Percentiles rank a stretch among this genome's conserved stretches.
Evolutionary conservation across 2,113 vertebrate species (phyloP).

Genomic region (Emydocephalus ijimae): DNA sequence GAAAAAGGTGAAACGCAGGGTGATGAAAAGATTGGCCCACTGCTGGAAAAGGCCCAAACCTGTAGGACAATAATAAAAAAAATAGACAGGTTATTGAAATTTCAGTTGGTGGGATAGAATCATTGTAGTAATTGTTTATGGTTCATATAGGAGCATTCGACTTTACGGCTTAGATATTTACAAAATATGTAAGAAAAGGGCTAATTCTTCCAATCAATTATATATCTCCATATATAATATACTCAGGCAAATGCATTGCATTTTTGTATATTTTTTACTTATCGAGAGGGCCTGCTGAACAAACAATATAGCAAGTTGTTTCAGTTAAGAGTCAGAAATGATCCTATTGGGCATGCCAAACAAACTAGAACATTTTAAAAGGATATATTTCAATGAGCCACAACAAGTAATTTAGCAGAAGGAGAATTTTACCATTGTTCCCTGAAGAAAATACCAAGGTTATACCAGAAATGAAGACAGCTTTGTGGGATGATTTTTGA

Average conservation of each 20-base stretch:
- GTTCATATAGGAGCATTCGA: not conserved
- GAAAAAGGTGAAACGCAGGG: slow-evolving; percentile 74
- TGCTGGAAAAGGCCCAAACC: slow-evolving; percentile 83
- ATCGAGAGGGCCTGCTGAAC: not conserved
- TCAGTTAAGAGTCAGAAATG: not conserved
- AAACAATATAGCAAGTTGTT: not conserved
- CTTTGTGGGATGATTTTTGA: not conserved
- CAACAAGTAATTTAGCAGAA: not conserved
- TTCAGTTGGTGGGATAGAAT: slow-evolving; percentile 1
- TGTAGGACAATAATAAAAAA: slow-evolving; percentile 56
- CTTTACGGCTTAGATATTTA: not conserved
- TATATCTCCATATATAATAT: not conserved
- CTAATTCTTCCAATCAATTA: not conserved
- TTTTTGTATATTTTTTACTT: not conserved
- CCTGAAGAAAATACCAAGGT: not conserved
- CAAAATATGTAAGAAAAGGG: not conserved
- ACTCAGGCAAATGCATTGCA: not conserved
- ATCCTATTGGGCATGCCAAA: not conserved
- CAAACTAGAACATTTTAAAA: not conserved
- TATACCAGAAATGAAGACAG: not conserved
- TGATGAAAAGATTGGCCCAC: slow-evolving; percentile 90
- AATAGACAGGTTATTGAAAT: slow-evolving; percentile 9
- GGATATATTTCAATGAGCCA: not conserved
- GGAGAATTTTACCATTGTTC: not conserved
- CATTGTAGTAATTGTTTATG: not conserved